Evolutionary conservation across 2,888 invertebrate species (phyloP).

Genomic region (Disparrhopalites patrizii): DNA sequence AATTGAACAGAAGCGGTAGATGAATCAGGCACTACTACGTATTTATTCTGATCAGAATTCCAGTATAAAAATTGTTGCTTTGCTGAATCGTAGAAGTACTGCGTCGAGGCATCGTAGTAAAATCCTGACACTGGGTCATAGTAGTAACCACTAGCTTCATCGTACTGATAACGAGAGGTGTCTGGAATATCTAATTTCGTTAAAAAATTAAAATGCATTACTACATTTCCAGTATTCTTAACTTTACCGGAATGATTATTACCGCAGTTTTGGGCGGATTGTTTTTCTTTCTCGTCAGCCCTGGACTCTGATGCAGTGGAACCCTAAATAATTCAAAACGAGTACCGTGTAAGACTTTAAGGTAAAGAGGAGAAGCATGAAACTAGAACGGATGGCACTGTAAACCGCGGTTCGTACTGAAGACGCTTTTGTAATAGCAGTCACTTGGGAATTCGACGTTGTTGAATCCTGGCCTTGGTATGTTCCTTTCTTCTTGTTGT

Average conservation of each 20-base stretch:
- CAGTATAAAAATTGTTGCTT: constrained; percentile 91
- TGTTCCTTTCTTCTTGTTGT: constrained; percentile 8
- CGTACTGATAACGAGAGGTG: constrained; percentile 85
- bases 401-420: constrained; percentile 48
- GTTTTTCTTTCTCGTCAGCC: constrained; percentile 11
- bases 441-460: constrained; percentile 8
- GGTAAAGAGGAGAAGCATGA: constrained; percentile 42
- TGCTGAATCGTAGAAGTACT: constrained; percentile 92
- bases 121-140: constrained; percentile 88
- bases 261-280: constrained; percentile 4
- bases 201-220: no score
- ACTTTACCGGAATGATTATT: constrained; percentile 13
- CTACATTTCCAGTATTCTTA: no score
- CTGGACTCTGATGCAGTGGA: constrained; percentile 30
- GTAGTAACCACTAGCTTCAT: constrained; percentile 92
- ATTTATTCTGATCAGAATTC: constrained; percentile 62
- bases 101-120: constrained; percentile 93
- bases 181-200: constrained; percentile 62
- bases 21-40: constrained; percentile 50
- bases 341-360: constrained; percentile 45
- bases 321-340: constrained; percentile 47
- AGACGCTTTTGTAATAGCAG: constrained; percentile 31
- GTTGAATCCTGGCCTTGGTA: constrained; percentile 10
- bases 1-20: constrained; percentile 14
- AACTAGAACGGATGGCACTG: constrained; percentile 47